phyloP scores from a whole-genome alignment of 2,797 vertebrate genomes.

The Dendrocincla fuliginosa region DNA sequence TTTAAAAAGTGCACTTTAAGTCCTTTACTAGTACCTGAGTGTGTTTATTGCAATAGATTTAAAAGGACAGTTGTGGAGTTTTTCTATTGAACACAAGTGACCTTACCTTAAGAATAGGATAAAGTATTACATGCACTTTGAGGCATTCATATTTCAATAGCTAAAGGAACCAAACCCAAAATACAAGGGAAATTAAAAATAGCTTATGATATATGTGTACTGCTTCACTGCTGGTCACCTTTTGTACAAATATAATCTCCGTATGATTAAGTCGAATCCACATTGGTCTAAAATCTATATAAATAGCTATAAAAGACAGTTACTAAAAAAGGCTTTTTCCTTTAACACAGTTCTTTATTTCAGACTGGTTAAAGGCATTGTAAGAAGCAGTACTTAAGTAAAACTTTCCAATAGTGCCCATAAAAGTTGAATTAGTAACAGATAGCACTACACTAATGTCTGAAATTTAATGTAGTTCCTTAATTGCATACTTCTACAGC shows the following conservation, averaged over 20 bases:
- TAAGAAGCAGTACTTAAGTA: conserved; percentile 21
- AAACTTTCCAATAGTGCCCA: conserved; percentile 41
- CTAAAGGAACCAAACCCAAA: not conserved
- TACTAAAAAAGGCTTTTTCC: conserved; percentile 9
- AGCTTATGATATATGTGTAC: not conserved
- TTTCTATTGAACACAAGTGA: not conserved
- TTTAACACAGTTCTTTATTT: conserved; percentile 28
- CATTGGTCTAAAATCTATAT: conserved; percentile 3
- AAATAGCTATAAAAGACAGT: not conserved
- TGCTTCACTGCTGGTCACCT: not conserved
- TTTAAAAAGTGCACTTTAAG: not conserved
- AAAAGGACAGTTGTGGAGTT: not conserved
- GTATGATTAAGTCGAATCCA: conserved; percentile 18
- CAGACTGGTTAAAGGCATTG: conserved; percentile 16
- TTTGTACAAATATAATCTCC: conserved; percentile 20
- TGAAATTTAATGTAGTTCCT: conserved; percentile 16
- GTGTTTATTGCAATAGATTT: not conserved
- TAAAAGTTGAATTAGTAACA: conserved; percentile 66
- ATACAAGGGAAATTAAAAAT: not conserved
- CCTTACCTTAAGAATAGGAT: not conserved
- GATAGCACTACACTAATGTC: not conserved
- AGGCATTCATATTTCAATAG: not conserved
- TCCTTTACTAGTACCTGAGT: not conserved
- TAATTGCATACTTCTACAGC: conserved; percentile 23
- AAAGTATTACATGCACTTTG: not conserved